These are phyloP conservation scores for Laticauda colubrina DNA, from an alignment of 2,113 vertebrate species.

Conservation along the genomic window DNA sequence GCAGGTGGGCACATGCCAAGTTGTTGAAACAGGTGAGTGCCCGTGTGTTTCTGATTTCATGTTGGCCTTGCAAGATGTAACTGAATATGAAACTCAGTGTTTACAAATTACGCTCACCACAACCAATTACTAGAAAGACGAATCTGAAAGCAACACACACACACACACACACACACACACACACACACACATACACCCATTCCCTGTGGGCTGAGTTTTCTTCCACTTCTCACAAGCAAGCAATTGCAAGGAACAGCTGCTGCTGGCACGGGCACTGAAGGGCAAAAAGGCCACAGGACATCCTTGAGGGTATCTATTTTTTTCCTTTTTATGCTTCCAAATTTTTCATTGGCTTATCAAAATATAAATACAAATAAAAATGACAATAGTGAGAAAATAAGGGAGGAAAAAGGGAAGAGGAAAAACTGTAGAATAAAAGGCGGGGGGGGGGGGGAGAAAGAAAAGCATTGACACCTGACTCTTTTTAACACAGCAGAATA, in stretches of 20 bases:
- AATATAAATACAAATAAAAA: background rate
- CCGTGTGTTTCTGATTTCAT: background rate
- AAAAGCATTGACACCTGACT: background rate
- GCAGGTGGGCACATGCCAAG: background rate
- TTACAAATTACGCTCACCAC: background rate
- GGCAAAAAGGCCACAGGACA: background rate
- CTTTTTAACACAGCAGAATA: background rate
- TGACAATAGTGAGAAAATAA: background rate
- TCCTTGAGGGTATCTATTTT: background rate
- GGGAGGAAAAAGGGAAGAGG: background rate
- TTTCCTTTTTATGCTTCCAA: background rate
- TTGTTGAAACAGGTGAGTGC: background rate
- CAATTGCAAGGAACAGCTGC: background rate
- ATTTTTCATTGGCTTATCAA: background rate
- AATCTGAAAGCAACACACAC: background rate
- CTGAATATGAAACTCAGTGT: background rate
- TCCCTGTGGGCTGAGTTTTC: background rate
- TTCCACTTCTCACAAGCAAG: background rate
- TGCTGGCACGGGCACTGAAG: background rate
- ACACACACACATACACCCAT: background rate
- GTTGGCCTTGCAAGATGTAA: background rate
- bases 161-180: background rate
- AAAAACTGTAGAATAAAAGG: background rate
- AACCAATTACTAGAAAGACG: background rate
- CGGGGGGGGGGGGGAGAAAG: rapidly evolving